Evolutionary conservation across 2,113 vertebrate genomes (phyloP), one percentile per base, ranked within the genome.

Genomic region (Otus sunia): DNA sequence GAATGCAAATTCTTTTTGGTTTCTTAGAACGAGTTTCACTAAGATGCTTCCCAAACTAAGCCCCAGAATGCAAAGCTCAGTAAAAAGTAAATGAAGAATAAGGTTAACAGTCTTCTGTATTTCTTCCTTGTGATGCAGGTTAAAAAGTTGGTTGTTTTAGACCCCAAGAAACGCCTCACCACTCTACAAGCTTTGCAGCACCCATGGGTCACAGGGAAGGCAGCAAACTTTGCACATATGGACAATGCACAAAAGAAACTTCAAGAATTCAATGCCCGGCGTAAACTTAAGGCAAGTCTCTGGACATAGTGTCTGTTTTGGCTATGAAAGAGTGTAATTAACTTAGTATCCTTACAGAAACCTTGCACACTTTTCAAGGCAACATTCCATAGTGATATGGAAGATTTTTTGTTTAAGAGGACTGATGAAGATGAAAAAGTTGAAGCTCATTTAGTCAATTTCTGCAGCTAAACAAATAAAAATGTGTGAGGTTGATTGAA

Each of bases 171-270:
- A 92, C 98, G 99, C 15, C 98, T 99, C 81, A 99, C 97, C 29
- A 99, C 99, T 29, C 97, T 98, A 55, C 99, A 99, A 97, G 98
- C 99, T 41, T 98, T 99, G 90, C 98, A 99, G 80, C 99, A 99
- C 87, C 99, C 98, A 0, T 99, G 99, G 99, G 99, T 99, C 90
- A 98, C 98, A 88, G 99, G 99, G 18, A 99, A 99, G 94, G 99
- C 99, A 63, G 98, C 98, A 81, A 99, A 99, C 94, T 99, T 99
- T 90, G 98, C 98, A 77, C 99, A 99, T 89, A 99, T 99, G 99
- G 98, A 99, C 86, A 99, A 98, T 1, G 99, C 98, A 75, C 99
- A 99, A 74, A 99, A 99, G 98, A 99, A 99, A 96, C 98, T 99
- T 50, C 98, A 98, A 90, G 99, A 99, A 95, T 99, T 99, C 97